phyloP scores from a whole-genome alignment of 2,797 vertebrate species.

The Tarsius wallacei region DNA sequence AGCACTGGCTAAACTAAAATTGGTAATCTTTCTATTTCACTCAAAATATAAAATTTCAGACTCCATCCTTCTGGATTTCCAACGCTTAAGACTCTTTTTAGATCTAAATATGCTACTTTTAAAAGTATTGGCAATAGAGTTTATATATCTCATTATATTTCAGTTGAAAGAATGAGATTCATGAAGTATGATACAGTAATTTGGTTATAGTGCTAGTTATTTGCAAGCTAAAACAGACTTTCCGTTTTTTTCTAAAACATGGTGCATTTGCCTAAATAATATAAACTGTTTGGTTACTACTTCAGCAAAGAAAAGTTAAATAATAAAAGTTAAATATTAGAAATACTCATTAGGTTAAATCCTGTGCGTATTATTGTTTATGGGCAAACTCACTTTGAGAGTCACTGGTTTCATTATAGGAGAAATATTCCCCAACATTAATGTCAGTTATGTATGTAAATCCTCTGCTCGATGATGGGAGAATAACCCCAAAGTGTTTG shows the following conservation, averaged over 20 bases:
- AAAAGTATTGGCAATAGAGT: neutral
- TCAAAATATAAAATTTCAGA: neutral
- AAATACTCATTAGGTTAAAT: neutral
- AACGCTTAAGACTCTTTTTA: neutral
- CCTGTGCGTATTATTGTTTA: neutral
- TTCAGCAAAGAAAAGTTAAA: neutral
- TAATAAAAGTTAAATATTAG: conserved; percentile 1
- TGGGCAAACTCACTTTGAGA: conserved; percentile 58
- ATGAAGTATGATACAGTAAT: neutral
- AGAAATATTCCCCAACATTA: conserved; percentile 75
- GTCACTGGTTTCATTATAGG: neutral
- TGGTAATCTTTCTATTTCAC: neutral
- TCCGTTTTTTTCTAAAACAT: neutral
- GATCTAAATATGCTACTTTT: neutral
- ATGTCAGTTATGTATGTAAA: conserved; percentile 78
- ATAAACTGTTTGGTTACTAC: neutral
- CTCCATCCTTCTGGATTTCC: neutral
- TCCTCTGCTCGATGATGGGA: conserved; percentile 77
- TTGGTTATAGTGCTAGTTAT: neutral
- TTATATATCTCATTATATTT: neutral
- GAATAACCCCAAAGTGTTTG: conserved; percentile 82
- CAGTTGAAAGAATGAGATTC: neutral
- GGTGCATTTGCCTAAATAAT: neutral
- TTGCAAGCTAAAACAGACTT: neutral
- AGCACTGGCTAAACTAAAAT: neutral